Base-by-base conservation (phyloP, 2,113 vertebrate genomes). In the Ciconia maguari region DNA sequence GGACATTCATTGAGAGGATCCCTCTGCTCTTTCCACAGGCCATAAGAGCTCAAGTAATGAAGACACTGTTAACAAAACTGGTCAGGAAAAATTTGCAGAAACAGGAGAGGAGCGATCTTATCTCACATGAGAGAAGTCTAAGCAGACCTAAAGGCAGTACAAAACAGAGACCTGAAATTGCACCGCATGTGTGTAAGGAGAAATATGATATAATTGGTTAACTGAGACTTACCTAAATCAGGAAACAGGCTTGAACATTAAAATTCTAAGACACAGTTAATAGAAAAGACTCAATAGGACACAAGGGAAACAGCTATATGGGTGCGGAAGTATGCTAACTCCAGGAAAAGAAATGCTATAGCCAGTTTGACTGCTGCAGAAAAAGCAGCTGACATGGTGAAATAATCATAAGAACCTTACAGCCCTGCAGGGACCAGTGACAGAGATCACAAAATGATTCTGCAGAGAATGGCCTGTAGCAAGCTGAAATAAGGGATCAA, bases 161-260 rank as follows among this genome's bases (percentile, higher is more conserved):
- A 95, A 96, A 96, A 81, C 70, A 49, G 82, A 96, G 94, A 97
- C n/a, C 80, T 89, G 85, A 96, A 98, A 97, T 70, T 92, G 42
- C 83, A 9, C 34, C 14, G 30, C 89, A 51, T 94, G 78, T 94
- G 89, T 97, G 80, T 91, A 96, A 93, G 82, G 92, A 92, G 97
- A 98, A 98, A 98, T 97, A 96, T 80, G 95, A 98, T 98, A 98
- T 96, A 98, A 98, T 94, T 96, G 77, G 96, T 97, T 97, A 92
- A 93, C 96, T 91, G 93, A 97, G 94, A 96, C 97, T 95, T 96
- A 92, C 85, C 91, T 91, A 96, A 92, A 97, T 92, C 92, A 97
- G 97, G 98, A 98, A 98, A 98, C 98, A 98, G 98, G 65, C 96
- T 96, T 94, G 81, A 89, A 96, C 97, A 98, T 97, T 98, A 98